phyloP scores from a whole-genome alignment of 1,140 invertebrate genomes.

The Drosophila parvula region DNA sequence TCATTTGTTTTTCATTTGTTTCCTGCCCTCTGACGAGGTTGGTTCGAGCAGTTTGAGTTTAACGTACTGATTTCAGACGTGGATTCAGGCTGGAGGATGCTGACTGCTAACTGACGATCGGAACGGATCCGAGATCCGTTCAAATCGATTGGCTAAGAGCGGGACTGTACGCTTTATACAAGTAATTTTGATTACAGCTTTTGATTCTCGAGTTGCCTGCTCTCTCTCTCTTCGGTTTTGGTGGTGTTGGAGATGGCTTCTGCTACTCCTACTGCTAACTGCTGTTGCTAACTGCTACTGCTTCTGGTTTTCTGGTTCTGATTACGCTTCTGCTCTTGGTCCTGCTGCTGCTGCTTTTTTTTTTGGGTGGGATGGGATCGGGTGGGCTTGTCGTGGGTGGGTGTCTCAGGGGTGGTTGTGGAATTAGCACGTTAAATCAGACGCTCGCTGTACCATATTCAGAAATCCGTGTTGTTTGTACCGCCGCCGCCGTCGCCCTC shows the following conservation, averaged over 20 bases:
- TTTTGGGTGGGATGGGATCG: slow-evolving; percentile 26
- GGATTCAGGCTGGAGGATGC: slow-evolving; percentile 48
- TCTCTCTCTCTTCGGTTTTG: slow-evolving; percentile 14
- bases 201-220: slow-evolving; percentile 71
- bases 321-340: slow-evolving; percentile 23
- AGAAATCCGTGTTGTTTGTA: slow-evolving; percentile 85
- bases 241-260: slow-evolving; percentile 36
- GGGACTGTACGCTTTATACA: slow-evolving; percentile 35
- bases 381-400: slow-evolving; percentile 42
- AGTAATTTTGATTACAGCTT: slow-evolving; percentile 75
- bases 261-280: slow-evolving; percentile 29
- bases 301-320: slow-evolving; percentile 21
- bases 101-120: slow-evolving; percentile 32
- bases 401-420: slow-evolving; percentile 41
- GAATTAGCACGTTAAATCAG: slow-evolving; percentile 86
- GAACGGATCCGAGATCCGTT: slow-evolving; percentile 11
- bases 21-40: slow-evolving; percentile 32
- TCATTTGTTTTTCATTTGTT: slow-evolving; percentile 17
- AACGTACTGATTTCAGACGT: slow-evolving; percentile 76
- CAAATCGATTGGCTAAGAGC: slow-evolving; percentile 30
- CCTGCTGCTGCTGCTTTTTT: slow-evolving; percentile 11
- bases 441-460: slow-evolving; percentile 88
- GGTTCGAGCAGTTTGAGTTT: slow-evolving; percentile 75
- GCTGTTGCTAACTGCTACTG: slow-evolving; percentile 16
- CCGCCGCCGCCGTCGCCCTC: slow-evolving; percentile 81